Base-by-base conservation (phyloP, 2,888 invertebrate genomes). In the Furcula furcula region DNA sequence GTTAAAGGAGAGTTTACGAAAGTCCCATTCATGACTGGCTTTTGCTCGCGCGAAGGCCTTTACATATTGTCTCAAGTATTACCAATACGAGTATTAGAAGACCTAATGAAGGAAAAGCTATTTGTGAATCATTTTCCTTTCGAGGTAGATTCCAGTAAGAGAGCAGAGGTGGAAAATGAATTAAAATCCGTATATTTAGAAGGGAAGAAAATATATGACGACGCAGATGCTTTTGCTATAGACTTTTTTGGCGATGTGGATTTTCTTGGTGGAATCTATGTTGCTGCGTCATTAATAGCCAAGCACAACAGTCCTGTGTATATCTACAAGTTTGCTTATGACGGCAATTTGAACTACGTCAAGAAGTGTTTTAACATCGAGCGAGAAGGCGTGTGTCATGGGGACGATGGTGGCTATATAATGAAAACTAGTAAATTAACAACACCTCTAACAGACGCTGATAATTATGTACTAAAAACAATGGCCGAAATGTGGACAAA, bases 401-500 rank as follows among this genome's bases (percentile, higher is more conserved):
- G 81, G 0, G 93, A 93, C 46, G 93, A 93, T 0, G 67, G 91
- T 0, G 89, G 89, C 7, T 92, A 92, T 48, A 40, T 93, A 1
- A 85, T 92, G 15, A 90, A 87, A 36, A 61, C 56, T 26, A 43
- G 51, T 2, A 46, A 65, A 12, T 46, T 84, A 1, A 57, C 57
- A 0, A 61, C 55, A 4, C 47, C 68, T 19, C 41, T 74, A 6
- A 60, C 66, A 7, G 63, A 70, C 15, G 67, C 64, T 2, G 88
- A 85, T 47, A 61, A 54, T 41, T 36, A 76, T 12, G 76, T 91
- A 5, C 72, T 86, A 3, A 66, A 83, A 13, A 75, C 79, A 14
- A 70, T 92, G 56, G 76, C 87, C n/a, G 65, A 76, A 11, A 70
- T 92, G 72, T 92, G 93, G 92, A 89, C 91, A 0, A 92, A 93